These are phyloP conservation scores for Cordilura impudica DNA, from an alignment of 2,888 invertebrate species.

Conservation along the genomic window DNA sequence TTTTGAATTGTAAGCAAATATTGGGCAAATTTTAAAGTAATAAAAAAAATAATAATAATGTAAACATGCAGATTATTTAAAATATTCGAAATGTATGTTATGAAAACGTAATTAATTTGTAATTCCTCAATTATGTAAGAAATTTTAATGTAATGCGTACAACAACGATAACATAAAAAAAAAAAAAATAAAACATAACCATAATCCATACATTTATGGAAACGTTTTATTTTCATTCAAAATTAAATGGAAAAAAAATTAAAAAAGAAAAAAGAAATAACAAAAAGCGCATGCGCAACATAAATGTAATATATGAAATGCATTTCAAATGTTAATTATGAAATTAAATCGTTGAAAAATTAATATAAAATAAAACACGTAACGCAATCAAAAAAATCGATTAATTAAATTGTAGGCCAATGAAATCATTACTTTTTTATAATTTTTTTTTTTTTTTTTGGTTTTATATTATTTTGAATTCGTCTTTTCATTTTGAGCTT, in stretches of 20 bases:
- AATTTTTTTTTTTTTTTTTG: constrained; percentile 1
- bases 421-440: neutral
- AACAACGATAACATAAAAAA: constrained; percentile 3
- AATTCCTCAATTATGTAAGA: constrained; percentile 48
- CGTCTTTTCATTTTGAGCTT: too few species aligned
- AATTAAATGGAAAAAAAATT: neutral
- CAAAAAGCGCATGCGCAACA: constrained; percentile 60
- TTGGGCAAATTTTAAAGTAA: too few species aligned
- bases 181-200: constrained; percentile 5
- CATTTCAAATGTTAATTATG: constrained; percentile 44
- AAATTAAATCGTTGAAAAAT: constrained; percentile 29
- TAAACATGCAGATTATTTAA: constrained; percentile 3
- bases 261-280: constrained; percentile 18
- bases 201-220: constrained; percentile 25
- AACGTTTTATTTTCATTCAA: neutral
- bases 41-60: neutral
- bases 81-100: constrained; percentile 1
- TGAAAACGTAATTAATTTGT: constrained; percentile 5
- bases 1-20: too few species aligned
- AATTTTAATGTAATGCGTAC: constrained; percentile 4
- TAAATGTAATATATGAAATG: constrained; percentile 46
- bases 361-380: constrained; percentile 20
- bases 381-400: neutral
- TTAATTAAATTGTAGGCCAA: constrained; percentile 32
- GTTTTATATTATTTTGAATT: neutral